phyloP scores from a whole-genome alignment of 1,140 invertebrate genomes.

The Subanguina moxae region DNA sequence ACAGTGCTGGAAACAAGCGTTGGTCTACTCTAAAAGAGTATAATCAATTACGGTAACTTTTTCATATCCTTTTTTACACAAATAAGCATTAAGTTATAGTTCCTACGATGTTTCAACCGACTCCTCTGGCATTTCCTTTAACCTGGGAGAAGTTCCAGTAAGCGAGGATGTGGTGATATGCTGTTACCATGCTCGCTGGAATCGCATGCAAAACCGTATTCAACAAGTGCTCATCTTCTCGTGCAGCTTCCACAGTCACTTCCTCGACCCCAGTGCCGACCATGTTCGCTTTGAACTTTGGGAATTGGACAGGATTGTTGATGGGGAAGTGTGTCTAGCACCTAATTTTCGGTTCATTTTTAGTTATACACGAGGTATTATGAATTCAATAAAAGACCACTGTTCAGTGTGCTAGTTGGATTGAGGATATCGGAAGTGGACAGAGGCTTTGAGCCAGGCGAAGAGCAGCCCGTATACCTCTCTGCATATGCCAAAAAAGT shows the following conservation, averaged over 20 bases:
- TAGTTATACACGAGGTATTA: background rate
- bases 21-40: slow-evolving; percentile 80
- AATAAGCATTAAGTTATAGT: background rate
- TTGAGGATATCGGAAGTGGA: slow-evolving; percentile 18
- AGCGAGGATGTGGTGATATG: slow-evolving; percentile 31
- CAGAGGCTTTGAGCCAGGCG: slow-evolving; percentile 22
- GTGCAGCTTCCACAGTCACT: slow-evolving; percentile 33
- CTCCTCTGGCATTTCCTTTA: slow-evolving; percentile 12
- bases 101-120: slow-evolving; percentile 27
- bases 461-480: slow-evolving; percentile 22
- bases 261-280: slow-evolving; percentile 21
- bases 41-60: slow-evolving; percentile 62
- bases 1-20: slow-evolving; percentile 77
- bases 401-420: slow-evolving; percentile 24
- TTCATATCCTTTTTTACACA: background rate
- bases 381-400: background rate
- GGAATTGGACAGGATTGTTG: slow-evolving; percentile 31
- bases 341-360: slow-evolving; percentile 18
- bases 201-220: slow-evolving; percentile 31
- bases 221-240: slow-evolving; percentile 37
- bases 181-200: slow-evolving; percentile 42
- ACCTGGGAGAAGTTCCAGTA: slow-evolving; percentile 31
- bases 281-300: slow-evolving; percentile 18
- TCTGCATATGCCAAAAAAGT: slow-evolving; percentile 23
- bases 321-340: slow-evolving; percentile 3